phyloP scores from a whole-genome alignment of 1,140 invertebrate species.

The Atta colombica region DNA sequence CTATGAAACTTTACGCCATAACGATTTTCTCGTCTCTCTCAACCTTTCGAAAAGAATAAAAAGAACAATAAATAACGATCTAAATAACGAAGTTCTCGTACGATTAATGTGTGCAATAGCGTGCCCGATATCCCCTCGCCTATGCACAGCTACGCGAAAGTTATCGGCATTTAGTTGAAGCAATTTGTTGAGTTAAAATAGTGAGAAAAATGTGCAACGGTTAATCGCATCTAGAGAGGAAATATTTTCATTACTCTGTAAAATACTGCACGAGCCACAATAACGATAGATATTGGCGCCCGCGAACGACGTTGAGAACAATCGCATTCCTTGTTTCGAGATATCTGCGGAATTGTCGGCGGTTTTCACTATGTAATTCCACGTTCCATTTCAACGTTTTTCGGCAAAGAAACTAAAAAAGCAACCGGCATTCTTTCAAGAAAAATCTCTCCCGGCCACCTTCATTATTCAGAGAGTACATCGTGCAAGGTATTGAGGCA shows the following conservation, averaged over 20 bases:
- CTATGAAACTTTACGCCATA: constrained; percentile 23
- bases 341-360: constrained; percentile 42
- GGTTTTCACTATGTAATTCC: constrained; percentile 56
- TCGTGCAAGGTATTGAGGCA: constrained; percentile 11
- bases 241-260: constrained; percentile 56
- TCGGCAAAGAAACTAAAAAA: neutral
- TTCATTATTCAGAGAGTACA: constrained; percentile 57
- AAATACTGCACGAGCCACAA: constrained; percentile 34
- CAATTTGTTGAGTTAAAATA: constrained; percentile 54
- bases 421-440: constrained; percentile 16
- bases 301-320: constrained; percentile 10
- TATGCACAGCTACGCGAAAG: constrained; percentile 33
- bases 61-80: constrained; percentile 59
- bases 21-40: constrained; percentile 39
- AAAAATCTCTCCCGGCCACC: constrained; percentile 53
- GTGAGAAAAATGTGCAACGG: constrained; percentile 16
- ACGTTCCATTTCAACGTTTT: constrained; percentile 23
- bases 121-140: neutral
- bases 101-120: constrained; percentile 51
- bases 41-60: constrained; percentile 30
- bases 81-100: constrained; percentile 56
- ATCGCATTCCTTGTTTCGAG: constrained; percentile 50
- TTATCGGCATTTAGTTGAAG: constrained; percentile 58
- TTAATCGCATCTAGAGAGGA: constrained; percentile 51
- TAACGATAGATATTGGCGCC: constrained; percentile 44